Evolutionary conservation across 2,888 invertebrate species (phyloP).

Genomic region (Leptinotarsa juncta): DNA sequence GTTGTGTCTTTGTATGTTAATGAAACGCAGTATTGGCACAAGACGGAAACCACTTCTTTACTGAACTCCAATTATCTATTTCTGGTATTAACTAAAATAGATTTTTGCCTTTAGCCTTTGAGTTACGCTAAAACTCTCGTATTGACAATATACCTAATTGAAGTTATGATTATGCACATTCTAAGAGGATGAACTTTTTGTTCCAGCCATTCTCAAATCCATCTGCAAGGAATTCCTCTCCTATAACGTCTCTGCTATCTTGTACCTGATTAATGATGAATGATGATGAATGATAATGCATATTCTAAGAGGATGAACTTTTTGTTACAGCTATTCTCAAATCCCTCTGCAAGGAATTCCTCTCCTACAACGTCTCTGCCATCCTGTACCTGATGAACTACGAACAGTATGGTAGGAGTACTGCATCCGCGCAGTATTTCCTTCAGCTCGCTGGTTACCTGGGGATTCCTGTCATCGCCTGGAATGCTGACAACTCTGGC

Average conservation of each 20-base stretch:
- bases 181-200: constrained; percentile 23
- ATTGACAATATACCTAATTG: too few species aligned
- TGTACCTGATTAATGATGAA: constrained; percentile 79
- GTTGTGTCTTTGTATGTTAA: too few species aligned
- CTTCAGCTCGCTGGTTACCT: constrained; percentile 92
- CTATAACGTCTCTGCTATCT: constrained; percentile 90
- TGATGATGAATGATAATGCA: too few species aligned
- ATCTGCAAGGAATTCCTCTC: constrained; percentile 90
- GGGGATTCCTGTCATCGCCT: constrained; percentile 93
- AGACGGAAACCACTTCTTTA: too few species aligned
- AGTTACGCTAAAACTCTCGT: too few species aligned
- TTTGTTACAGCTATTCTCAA: constrained; percentile 82
- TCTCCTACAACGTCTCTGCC: constrained; percentile 89
- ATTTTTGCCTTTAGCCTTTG: too few species aligned
- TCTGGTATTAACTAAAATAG: too few species aligned
- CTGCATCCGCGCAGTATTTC: constrained; percentile 94
- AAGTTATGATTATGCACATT: too few species aligned
- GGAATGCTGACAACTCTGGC: constrained; percentile 98
- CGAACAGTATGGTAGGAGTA: constrained; percentile 92
- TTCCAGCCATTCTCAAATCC: constrained; percentile 86
- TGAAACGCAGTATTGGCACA: too few species aligned
- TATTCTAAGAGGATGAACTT: too few species aligned
- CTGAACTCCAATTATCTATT: too few species aligned
- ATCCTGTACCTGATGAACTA: constrained; percentile 96
- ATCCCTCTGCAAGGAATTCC: constrained; percentile 89